Percentiles rank a stretch among this genome's conserved stretches.
These are phyloP conservation scores for Nebria brevicollis DNA, from an alignment of 2,888 invertebrate genomes.

Conservation along the genomic window DNA sequence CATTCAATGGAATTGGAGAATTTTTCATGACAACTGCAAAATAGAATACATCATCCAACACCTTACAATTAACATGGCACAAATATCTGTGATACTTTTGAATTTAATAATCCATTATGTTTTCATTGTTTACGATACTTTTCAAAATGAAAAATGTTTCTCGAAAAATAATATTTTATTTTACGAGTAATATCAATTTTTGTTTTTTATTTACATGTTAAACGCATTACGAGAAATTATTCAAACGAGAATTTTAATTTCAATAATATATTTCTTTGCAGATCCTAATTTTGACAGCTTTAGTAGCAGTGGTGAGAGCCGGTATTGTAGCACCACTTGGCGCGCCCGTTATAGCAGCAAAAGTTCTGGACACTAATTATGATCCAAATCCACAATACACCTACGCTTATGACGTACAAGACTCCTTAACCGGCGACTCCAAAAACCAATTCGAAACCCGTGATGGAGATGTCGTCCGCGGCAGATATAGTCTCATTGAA, in stretches of 20 bases:
- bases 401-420: conserved; percentile 69
- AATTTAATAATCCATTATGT: background rate
- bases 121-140: too few relatives aligned
- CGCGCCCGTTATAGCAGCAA: conserved; percentile 52
- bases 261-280: conserved; percentile 16
- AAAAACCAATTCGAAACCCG: conserved; percentile 72
- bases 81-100: background rate
- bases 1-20: background rate
- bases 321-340: conserved; percentile 44
- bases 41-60: background rate
- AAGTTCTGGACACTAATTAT: conserved; percentile 56
- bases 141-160: too few relatives aligned
- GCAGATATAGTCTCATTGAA: conserved; percentile 67
- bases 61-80: background rate
- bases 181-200: too few relatives aligned
- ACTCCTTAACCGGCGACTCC: conserved; percentile 67
- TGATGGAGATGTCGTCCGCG: conserved; percentile 72
- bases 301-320: conserved; percentile 49
- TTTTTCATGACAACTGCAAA: background rate
- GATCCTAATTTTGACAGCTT: conserved; percentile 39
- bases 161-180: too few relatives aligned
- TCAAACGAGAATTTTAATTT: background rate
- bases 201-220: too few relatives aligned
- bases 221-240: too few relatives aligned
- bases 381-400: conserved; percentile 66